Percentiles rank a stretch among this genome's conserved stretches.
Conservation (phyloP, 2,888 invertebrate species). For the Himalopsyche kuldschensis region DNA sequence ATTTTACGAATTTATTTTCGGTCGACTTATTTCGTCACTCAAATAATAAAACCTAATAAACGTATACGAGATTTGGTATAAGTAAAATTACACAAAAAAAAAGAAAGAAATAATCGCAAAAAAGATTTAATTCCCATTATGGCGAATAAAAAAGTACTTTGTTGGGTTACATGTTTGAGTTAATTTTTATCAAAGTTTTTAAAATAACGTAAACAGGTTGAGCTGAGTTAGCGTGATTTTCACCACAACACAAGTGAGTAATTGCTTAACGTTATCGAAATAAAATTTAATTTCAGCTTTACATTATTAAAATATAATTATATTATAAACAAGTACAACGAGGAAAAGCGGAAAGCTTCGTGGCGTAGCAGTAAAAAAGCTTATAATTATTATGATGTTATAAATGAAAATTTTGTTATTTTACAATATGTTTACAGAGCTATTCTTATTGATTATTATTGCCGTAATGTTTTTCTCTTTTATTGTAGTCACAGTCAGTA, state of each 20-base stretch:
- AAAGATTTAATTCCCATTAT: neutral
- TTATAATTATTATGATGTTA: neutral
- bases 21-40: no score
- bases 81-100: no score
- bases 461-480: no score
- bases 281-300: neutral
- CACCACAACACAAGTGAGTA: neutral
- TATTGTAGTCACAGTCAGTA: no score
- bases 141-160: neutral
- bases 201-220: neutral
- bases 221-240: neutral
- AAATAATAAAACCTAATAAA: no score
- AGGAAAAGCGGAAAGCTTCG: neutral
- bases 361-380: neutral
- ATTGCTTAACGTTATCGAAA: neutral
- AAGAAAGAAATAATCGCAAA: neutral
- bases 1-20: no score
- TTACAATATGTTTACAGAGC: no score
- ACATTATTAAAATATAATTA: neutral
- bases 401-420: neutral
- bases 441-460: no score
- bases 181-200: neutral
- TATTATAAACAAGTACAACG: neutral
- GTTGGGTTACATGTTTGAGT: neutral
- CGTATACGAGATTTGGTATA: no score